A percentile compares a stretch with the other conserved stretches of the same genome.
Evolutionary conservation across 2,113 vertebrate genomes (phyloP).

Genomic region (Atrichornis clamosus): DNA sequence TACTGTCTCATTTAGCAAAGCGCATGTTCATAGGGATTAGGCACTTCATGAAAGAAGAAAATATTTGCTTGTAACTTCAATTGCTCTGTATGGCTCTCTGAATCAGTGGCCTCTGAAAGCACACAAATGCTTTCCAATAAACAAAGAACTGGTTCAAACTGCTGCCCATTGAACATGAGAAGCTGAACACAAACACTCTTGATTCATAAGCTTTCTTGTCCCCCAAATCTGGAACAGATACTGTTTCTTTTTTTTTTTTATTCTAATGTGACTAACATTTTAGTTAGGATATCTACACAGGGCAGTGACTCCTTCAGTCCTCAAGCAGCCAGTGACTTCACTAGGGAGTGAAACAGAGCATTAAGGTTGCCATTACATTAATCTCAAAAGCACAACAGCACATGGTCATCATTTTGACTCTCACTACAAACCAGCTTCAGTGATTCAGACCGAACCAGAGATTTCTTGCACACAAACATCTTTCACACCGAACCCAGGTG

Average conservation of each 20-base stretch:
- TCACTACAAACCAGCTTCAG: background rate
- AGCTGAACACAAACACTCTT: conserved; percentile 3
- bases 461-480: background rate
- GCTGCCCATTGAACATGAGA: background rate
- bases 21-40: conserved; percentile 24
- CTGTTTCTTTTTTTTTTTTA: background rate
- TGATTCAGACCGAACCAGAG: background rate
- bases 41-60: conserved; percentile 44
- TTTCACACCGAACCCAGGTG: background rate
- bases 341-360: background rate
- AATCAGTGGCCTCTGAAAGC: conserved; percentile 32
- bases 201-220: background rate
- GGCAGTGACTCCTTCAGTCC: background rate
- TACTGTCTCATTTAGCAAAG: conserved; percentile 11
- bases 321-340: background rate
- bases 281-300: background rate
- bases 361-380: background rate
- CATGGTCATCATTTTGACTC: background rate
- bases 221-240: background rate
- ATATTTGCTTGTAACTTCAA: conserved; percentile 41
- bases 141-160: conserved; percentile 35
- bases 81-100: background rate
- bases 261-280: background rate
- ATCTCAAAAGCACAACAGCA: background rate
- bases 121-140: conserved; percentile 53